Conservation (phyloP, 2,113 vertebrate genomes). For the Phoxinus phoxinus region DNA sequence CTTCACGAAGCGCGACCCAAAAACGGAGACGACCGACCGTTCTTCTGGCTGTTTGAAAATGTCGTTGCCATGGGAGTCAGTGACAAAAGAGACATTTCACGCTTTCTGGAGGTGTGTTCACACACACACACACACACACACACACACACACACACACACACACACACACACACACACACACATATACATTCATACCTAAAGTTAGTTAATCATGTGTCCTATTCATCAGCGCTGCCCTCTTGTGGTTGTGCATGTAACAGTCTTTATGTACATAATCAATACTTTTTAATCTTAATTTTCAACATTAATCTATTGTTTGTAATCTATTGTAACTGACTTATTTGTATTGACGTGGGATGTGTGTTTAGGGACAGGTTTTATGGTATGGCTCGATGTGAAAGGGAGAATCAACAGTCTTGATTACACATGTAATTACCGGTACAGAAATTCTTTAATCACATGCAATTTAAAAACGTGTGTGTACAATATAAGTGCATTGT, state of each 20-base stretch:
- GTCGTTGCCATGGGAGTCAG: constrained; percentile 99
- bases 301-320: background rate
- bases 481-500: too few species aligned
- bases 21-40: constrained; percentile 90
- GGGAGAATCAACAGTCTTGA: too few species aligned
- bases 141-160: background rate
- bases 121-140: constrained; percentile 8
- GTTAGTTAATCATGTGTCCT: background rate
- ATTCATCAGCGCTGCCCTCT: constrained; percentile 7
- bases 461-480: too few species aligned
- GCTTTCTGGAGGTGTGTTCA: constrained; percentile 91
- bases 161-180: background rate
- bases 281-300: background rate
- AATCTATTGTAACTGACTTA: background rate
- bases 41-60: constrained; percentile 99
- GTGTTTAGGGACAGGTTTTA: too few species aligned
- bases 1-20: constrained; percentile 96
- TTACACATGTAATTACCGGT: too few species aligned
- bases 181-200: background rate
- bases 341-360: too few species aligned
- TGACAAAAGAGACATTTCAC: constrained; percentile 98
- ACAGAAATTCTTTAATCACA: too few species aligned
- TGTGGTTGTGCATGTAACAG: background rate
- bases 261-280: background rate
- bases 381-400: too few species aligned